These are phyloP conservation scores for Columba janthina DNA, from an alignment of 2,113 vertebrate species.

Conservation along the genomic window DNA sequence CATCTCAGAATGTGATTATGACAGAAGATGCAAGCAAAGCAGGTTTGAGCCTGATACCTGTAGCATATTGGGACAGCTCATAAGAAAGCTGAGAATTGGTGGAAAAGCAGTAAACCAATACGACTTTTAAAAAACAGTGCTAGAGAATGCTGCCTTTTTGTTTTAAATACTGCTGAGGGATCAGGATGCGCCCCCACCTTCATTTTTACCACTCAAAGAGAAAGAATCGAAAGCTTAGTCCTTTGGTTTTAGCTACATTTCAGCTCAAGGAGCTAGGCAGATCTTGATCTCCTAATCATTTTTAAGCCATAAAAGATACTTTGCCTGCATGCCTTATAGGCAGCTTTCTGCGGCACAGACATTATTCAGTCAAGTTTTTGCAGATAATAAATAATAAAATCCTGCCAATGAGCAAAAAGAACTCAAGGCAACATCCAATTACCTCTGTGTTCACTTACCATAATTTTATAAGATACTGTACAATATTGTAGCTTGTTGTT, in stretches of 20 bases:
- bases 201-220: background rate
- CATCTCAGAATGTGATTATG: constrained; percentile 1
- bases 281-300: background rate
- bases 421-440: background rate
- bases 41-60: background rate
- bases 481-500: background rate
- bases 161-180: background rate
- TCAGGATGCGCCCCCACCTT: background rate
- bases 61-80: background rate
- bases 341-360: background rate
- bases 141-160: background rate
- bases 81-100: background rate
- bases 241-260: background rate
- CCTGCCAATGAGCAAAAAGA: background rate
- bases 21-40: constrained; percentile 8
- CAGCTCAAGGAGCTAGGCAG: background rate
- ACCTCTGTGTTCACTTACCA: background rate
- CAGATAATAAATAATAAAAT: background rate
- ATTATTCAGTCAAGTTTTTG: background rate
- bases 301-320: background rate
- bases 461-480: background rate
- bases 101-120: background rate
- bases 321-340: background rate
- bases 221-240: background rate
- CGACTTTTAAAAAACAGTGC: background rate